These are phyloP conservation scores for Ploceus nigricollis DNA, from an alignment of 2,113 vertebrate genomes.

Conservation along the genomic window DNA sequence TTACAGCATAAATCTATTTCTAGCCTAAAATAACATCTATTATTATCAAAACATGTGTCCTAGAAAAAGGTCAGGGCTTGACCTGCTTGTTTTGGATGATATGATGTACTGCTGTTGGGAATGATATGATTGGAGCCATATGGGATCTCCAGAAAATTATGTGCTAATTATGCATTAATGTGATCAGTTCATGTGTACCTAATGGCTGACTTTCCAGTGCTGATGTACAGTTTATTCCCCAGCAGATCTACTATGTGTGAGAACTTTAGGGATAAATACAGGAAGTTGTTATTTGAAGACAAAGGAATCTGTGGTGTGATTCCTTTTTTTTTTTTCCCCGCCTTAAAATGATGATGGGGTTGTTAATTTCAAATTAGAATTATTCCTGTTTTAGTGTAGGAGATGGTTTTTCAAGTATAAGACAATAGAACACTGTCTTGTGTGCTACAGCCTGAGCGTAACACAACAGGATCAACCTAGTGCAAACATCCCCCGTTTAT, in stretches of 20 bases:
- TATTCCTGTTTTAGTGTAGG: neutral
- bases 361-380: neutral
- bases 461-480: neutral
- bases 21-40: neutral
- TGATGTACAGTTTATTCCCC: neutral
- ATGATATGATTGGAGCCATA: neutral
- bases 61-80: neutral
- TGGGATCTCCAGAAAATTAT: conserved; percentile 33
- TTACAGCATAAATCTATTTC: neutral
- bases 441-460: neutral
- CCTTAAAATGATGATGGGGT: neutral
- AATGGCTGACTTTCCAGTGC: neutral
- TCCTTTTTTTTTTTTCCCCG: neutral
- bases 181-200: neutral
- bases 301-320: neutral
- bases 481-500: neutral
- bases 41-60: neutral
- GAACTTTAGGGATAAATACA: neutral
- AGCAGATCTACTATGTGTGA: neutral
- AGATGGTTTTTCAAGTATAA: neutral
- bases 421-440: neutral
- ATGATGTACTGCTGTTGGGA: neutral
- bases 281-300: neutral
- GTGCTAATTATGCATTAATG: neutral
- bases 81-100: neutral